These are phyloP conservation scores for Platycheirus rosarum DNA, from an alignment of 2,888 invertebrate genomes.

Conservation along the genomic window DNA sequence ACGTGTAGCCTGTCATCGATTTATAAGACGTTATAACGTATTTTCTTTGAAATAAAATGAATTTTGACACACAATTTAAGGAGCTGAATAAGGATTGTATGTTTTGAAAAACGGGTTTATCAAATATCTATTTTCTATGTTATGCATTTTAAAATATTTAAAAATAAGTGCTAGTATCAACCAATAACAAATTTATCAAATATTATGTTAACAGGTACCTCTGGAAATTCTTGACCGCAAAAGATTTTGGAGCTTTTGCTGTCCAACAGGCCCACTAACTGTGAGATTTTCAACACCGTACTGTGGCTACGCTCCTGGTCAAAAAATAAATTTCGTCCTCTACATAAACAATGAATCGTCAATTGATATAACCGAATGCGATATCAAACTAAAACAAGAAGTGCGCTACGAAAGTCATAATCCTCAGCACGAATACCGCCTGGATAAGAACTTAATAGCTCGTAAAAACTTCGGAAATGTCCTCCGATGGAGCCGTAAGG, in stretches of 20 bases:
- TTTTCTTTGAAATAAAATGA: no score
- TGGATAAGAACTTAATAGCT: conserved; percentile 80
- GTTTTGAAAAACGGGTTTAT: no score
- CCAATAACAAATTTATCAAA: no score
- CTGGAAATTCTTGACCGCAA: conserved; percentile 81
- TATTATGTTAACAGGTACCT: conserved; percentile 77
- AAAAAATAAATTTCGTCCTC: conserved; percentile 87
- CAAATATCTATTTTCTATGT: no score
- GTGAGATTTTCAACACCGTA: conserved; percentile 84
- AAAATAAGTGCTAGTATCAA: no score
- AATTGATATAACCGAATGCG: conserved; percentile 86
- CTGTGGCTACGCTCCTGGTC: conserved; percentile 90
- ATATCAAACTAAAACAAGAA: conserved; percentile 87
- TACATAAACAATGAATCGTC: conserved; percentile 90
- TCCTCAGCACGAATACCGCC: conserved; percentile 81
- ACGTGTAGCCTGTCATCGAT: no score
- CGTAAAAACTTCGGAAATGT: conserved; percentile 84
- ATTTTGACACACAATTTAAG: no score
- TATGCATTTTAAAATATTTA: no score
- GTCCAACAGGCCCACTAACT: conserved; percentile 81
- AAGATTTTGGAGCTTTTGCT: conserved; percentile 82
- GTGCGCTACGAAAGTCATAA: conserved; percentile 81
- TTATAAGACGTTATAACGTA: no score
- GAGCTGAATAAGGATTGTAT: no score
- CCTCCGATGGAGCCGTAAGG: conserved; percentile 85